A percentile compares a stretch with the other conserved stretches of the same genome.
phyloP scores from a whole-genome alignment of 1,140 invertebrate genomes.

The Drosophila prosaltans region DNA sequence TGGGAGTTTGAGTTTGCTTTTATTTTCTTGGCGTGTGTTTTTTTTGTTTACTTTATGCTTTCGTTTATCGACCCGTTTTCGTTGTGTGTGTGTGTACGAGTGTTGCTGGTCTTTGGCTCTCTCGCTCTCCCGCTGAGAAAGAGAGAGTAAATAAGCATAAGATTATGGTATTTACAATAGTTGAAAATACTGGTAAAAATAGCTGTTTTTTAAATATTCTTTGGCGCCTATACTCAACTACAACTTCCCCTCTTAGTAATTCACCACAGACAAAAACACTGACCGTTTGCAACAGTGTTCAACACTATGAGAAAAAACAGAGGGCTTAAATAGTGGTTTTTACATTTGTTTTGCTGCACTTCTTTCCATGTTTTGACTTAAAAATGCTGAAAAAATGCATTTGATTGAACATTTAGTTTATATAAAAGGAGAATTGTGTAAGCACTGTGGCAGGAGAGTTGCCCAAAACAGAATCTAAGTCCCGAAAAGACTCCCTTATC shows the following conservation, averaged over 20 bases:
- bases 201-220: constrained; percentile 10
- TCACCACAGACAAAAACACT: background rate
- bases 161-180: background rate
- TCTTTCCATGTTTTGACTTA: constrained; percentile 10
- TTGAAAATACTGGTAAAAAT: constrained; percentile 6
- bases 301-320: background rate
- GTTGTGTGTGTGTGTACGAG: constrained; percentile 62
- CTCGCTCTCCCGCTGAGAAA: constrained; percentile 22
- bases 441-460: background rate
- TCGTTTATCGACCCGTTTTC: constrained; percentile 80
- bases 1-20: constrained; percentile 54
- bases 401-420: constrained; percentile 6
- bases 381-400: constrained; percentile 28
- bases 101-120: constrained; percentile 40
- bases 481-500: background rate
- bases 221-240: constrained; percentile 4
- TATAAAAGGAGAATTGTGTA: background rate
- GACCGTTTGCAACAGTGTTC: background rate
- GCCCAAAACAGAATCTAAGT: background rate
- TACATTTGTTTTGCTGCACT: constrained; percentile 9
- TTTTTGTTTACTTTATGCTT: constrained; percentile 81
- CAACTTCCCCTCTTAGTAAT: background rate
- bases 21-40: constrained; percentile 56
- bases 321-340: constrained; percentile 1
- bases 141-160: constrained; percentile 9